These are phyloP conservation scores for Ceratosolen solmsi DNA, from an alignment of 1,140 invertebrate genomes.

Conservation along the genomic window DNA sequence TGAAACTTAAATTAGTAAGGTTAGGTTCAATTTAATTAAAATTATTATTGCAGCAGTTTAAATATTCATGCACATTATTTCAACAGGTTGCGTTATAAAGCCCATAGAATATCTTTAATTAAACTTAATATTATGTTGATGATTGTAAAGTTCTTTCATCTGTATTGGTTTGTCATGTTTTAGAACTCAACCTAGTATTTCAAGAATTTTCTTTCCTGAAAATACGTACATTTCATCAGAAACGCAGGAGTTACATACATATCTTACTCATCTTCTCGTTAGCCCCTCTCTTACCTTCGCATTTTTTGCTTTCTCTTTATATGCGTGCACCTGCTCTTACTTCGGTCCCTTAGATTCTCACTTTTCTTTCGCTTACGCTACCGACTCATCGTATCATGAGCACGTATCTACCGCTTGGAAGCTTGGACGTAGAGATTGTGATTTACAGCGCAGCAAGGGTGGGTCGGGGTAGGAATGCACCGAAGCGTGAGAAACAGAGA, in stretches of 20 bases:
- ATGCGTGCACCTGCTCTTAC: conserved; percentile 22
- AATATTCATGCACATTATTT: no score
- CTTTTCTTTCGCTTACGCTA: not conserved
- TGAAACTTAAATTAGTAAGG: no score
- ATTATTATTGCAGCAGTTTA: no score
- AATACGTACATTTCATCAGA: not conserved
- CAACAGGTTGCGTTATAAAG: no score
- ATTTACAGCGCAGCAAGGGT: conserved; percentile 27
- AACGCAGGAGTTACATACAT: no score
- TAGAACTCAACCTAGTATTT: not conserved
- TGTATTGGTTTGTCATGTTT: not conserved
- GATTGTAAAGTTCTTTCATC: not conserved
- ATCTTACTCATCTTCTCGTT: no score
- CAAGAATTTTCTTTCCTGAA: not conserved
- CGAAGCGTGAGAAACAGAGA: conserved; percentile 21
- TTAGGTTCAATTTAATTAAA: no score
- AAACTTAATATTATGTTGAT: not conserved
- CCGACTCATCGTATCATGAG: conserved; percentile 43
- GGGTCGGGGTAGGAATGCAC: not conserved
- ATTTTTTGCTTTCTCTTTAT: not conserved
- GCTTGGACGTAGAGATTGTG: conserved; percentile 33
- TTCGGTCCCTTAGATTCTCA: not conserved
- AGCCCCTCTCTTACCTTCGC: no score
- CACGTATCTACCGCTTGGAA: conserved; percentile 29
- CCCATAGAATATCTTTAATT: not conserved